Evolutionary conservation across 2,888 invertebrate genomes (phyloP).

Genomic region (Orthosia incerta): DNA sequence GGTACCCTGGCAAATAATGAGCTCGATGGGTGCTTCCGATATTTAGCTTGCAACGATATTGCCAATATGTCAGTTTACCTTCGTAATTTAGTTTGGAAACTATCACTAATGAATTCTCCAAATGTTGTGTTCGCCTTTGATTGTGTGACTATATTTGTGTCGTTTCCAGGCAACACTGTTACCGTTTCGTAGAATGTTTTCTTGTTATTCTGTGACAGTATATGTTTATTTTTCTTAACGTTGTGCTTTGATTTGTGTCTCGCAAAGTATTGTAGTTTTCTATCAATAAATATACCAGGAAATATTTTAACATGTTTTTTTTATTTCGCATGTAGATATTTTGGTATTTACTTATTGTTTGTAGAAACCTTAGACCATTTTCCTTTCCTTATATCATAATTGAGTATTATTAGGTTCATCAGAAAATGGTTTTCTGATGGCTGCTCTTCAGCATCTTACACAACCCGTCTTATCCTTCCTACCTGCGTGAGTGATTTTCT

Average conservation of each 20-base stretch:
- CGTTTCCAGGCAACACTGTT: background rate
- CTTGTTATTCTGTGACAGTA: background rate
- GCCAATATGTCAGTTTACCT: slow-evolving; percentile 41
- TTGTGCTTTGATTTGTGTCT: background rate
- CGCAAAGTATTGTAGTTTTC: background rate
- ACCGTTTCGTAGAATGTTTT: background rate
- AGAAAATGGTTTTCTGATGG: no score
- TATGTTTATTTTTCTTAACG: slow-evolving; percentile 6
- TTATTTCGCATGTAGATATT: background rate
- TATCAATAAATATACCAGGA: no score
- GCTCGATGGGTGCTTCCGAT: slow-evolving; percentile 31
- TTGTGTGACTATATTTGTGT: background rate
- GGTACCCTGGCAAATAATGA: slow-evolving; percentile 55
- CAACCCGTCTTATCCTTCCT: no score
- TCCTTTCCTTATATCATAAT: background rate
- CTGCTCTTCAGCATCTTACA: no score
- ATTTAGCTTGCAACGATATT: slow-evolving; percentile 44
- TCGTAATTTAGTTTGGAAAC: slow-evolving; percentile 35
- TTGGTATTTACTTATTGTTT: background rate
- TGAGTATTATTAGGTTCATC: background rate
- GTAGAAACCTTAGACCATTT: background rate
- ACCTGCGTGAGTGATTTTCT: no score
- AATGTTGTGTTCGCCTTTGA: background rate
- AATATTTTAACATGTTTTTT: background rate
- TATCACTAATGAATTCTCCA: slow-evolving; percentile 34